These are phyloP conservation scores for Agapornis canus DNA, from an alignment of 2,797 vertebrate genomes.

Conservation along the genomic window DNA sequence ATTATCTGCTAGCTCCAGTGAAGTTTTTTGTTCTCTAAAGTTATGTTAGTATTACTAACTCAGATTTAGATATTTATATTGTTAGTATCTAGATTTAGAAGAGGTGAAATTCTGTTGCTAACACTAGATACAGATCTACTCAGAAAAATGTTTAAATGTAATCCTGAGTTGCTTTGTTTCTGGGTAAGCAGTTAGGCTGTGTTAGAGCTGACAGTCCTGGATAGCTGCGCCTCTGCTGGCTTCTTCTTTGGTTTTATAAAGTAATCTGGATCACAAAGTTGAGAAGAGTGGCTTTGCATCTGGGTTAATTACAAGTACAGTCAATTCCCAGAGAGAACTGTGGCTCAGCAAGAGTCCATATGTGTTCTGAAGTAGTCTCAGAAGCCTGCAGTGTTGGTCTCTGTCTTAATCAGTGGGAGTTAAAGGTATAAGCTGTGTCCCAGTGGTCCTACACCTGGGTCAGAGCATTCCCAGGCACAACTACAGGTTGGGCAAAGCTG, in stretches of 20 bases:
- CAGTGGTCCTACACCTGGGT: background rate
- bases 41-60: background rate
- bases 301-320: background rate
- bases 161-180: background rate
- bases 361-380: background rate
- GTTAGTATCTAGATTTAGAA: background rate
- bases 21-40: background rate
- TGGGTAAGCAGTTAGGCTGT: background rate
- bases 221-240: background rate
- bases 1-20: background rate
- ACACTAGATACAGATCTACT: background rate
- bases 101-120: background rate
- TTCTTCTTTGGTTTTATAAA: background rate
- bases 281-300: background rate
- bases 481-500: no score
- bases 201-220: background rate
- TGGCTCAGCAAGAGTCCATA: background rate
- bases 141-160: accelerated
- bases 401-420: background rate
- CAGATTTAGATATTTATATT: background rate
- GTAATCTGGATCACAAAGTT: background rate
- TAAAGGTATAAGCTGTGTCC: background rate
- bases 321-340: accelerated
- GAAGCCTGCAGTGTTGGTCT: background rate
- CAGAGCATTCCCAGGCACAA: no score